Evolutionary conservation across 1,140 invertebrate species (phyloP).

Genomic region (Drosophila subpulchrella): DNA sequence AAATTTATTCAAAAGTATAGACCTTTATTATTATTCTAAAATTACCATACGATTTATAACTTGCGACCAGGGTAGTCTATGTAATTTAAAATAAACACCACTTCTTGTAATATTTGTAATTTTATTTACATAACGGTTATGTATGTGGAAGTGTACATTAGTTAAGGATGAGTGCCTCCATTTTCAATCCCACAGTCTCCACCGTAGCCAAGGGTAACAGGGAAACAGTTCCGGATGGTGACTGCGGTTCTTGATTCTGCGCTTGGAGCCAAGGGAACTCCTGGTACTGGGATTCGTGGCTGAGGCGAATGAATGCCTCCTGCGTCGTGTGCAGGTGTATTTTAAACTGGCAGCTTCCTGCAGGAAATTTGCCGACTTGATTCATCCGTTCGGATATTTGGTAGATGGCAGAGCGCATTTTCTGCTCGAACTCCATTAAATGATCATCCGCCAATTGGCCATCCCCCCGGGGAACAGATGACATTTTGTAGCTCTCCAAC

Average conservation of each 20-base stretch:
- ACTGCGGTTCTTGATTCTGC: not conserved
- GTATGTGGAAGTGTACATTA: constrained; percentile 18
- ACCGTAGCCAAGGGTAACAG: constrained; percentile 59
- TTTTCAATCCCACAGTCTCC: constrained; percentile 53
- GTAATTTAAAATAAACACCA: constrained; percentile 14
- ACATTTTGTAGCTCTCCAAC: constrained; percentile 58
- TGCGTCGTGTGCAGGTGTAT: constrained; percentile 74
- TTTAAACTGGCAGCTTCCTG: constrained; percentile 62
- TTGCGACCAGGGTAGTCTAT: not conserved
- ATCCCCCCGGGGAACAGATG: constrained; percentile 9
- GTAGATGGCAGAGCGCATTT: constrained; percentile 63
- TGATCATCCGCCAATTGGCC: constrained; percentile 23
- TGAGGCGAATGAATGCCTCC: constrained; percentile 54
- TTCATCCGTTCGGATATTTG: constrained; percentile 66
- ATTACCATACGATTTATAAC: constrained; percentile 3
- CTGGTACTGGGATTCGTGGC: constrained; percentile 69
- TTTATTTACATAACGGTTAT: constrained; percentile 20
- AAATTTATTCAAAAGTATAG: not conserved
- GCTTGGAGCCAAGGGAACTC: constrained; percentile 78
- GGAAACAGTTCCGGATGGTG: not conserved
- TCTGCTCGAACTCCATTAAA: constrained; percentile 70
- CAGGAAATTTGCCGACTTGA: constrained; percentile 47
- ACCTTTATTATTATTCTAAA: not conserved
- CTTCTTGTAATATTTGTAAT: constrained; percentile 16
- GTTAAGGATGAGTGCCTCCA: constrained; percentile 51